A percentile compares a stretch with the other conserved stretches of the same genome.
These are phyloP conservation scores for Microdon myrmicae DNA, from an alignment of 2,888 invertebrate genomes.

Conservation along the genomic window DNA sequence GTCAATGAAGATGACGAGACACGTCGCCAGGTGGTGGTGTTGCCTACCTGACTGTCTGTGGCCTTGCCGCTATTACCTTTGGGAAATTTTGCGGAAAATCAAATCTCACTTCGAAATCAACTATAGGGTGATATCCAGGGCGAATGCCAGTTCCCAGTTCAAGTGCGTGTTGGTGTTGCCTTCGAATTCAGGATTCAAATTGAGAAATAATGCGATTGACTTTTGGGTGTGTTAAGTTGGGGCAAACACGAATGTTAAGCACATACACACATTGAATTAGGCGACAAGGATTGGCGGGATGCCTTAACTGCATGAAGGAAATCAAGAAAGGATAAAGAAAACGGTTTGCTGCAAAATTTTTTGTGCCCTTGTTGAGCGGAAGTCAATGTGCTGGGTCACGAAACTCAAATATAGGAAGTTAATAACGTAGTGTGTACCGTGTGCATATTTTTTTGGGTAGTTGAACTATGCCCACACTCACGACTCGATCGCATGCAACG, in stretches of 20 bases:
- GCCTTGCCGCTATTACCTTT: neutral
- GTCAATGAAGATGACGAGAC: constrained; percentile 34
- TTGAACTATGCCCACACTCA: no score
- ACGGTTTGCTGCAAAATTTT: no score
- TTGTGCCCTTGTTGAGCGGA: constrained; percentile 33
- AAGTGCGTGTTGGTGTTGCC: constrained; percentile 3
- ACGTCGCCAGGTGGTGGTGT: constrained; percentile 41
- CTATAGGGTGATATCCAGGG: neutral
- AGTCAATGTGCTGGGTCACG: constrained; percentile 50
- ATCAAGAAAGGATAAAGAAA: constrained; percentile 5
- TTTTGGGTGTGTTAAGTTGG: constrained; percentile 41
- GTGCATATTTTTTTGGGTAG: constrained; percentile 11
- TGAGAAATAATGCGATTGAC: constrained; percentile 47
- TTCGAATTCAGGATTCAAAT: constrained; percentile 41
- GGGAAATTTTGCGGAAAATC: constrained; percentile 50
- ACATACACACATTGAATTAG: no score
- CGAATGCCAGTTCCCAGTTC: neutral
- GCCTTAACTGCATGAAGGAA: constrained; percentile 27
- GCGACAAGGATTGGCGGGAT: no score
- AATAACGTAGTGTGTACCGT: constrained; percentile 41
- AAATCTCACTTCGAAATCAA: constrained; percentile 49
- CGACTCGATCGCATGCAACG: constrained; percentile 36
- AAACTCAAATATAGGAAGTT: constrained; percentile 51
- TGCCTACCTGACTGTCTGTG: constrained; percentile 18
- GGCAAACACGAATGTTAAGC: constrained; percentile 38